Evolutionary conservation across 2,797 vertebrate species (phyloP).

Genomic region (Rousettus madagascariensis): DNA sequence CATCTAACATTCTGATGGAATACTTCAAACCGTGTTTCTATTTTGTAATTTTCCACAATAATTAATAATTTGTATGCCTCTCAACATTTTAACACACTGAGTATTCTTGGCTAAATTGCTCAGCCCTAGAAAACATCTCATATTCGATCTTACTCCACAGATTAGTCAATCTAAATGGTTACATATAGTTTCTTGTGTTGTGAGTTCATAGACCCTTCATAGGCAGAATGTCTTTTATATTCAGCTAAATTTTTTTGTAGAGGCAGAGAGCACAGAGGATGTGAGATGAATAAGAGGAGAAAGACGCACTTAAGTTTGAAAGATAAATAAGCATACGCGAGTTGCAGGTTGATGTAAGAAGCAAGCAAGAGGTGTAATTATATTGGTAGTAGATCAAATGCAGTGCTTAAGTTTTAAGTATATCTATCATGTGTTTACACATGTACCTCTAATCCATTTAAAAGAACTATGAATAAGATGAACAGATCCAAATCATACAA

Average conservation of each 20-base stretch:
- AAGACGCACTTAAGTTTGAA: neutral
- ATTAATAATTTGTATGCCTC: neutral
- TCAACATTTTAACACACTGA: neutral
- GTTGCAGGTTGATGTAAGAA: neutral
- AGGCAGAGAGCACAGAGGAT: neutral
- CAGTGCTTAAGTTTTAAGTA: neutral
- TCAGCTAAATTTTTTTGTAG: neutral
- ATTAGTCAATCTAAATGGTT: neutral
- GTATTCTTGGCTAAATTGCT: neutral
- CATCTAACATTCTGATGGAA: neutral
- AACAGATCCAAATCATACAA: neutral
- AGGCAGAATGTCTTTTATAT: neutral
- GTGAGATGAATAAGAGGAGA: neutral
- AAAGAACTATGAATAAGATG: neutral
- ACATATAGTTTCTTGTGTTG: neutral
- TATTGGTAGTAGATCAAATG: neutral
- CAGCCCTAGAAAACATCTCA: neutral
- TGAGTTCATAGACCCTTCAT: neutral
- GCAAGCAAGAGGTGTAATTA: neutral
- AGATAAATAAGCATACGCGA: neutral
- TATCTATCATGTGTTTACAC: neutral
- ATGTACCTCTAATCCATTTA: neutral
- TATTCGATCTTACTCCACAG: neutral
- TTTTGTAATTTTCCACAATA: neutral
- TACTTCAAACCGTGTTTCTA: neutral